Base-by-base conservation (phyloP, 2,888 invertebrate species). In the Pyrrhia umbra region DNA sequence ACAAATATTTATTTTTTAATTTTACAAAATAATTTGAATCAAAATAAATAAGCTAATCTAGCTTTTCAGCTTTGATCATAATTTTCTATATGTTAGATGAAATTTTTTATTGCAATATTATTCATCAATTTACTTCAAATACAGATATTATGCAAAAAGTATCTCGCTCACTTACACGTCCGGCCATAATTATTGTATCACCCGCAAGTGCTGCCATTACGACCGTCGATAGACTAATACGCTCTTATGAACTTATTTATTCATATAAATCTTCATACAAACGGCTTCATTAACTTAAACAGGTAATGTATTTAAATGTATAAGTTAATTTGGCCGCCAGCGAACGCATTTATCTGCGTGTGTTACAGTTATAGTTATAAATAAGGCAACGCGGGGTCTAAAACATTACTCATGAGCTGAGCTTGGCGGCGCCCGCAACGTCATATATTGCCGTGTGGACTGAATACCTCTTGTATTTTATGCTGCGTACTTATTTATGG, bases 321-420 rank as follows among this genome's bases (percentile, higher is more conserved):
- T 76, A 80, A 81, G 79, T 85, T 83, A 85, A 83, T 84, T 83
- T 85, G 82, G 77, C 82, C 79, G 75, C 76, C 72, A 86, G 83
- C 84, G 59, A 72, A 85, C 74, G 78, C 89, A 90, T 91, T 90
- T 87, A 88, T 91, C 90, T 88, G 75, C 84, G 87, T 89, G 81
- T 87, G 90, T 85, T 90, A 91, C 92, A 88, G 90, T 91, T 92
- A 92, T 83, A 85, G 86, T 85, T 89, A 90, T 92, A 91, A 91
- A 92, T 90, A 90, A 86, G 82, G 82, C 78, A 75, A 81, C 80
- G 76, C 68, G 68, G 79, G 85, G 82, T 82, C 83, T 84, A 77
- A 81, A 79, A 78, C 90, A 91, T 92, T 89, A 89, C 80, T 91
- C 90, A 90, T 83, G 83, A 75, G 81, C 82, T 81, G 84, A 81